These are phyloP conservation scores for Salticus scenicus DNA, from an alignment of 2,888 invertebrate species.

Conservation along the genomic window DNA sequence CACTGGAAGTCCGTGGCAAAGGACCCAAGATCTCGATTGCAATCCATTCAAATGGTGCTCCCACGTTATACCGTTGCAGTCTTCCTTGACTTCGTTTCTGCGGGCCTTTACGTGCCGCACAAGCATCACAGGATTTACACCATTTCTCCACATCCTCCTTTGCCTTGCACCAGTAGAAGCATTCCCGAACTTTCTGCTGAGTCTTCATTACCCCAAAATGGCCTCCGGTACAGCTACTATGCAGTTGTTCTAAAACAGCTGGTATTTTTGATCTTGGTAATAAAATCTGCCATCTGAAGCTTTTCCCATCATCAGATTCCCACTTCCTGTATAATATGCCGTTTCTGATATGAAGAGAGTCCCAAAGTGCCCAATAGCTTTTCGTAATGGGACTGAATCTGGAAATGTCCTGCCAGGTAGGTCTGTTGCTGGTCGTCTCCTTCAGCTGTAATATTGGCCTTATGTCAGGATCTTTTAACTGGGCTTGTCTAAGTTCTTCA, in stretches of 20 bases:
- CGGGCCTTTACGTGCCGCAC: constrained; percentile 6
- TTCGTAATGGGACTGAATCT: not conserved
- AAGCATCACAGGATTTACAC: constrained; percentile 7
- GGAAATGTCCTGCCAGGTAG: too few species aligned
- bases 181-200: not conserved
- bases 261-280: not conserved
- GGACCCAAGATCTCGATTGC: constrained; percentile 7
- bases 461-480: too few species aligned
- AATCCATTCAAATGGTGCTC: constrained; percentile 17
- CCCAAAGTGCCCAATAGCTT: constrained; percentile 1
- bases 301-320: not conserved
- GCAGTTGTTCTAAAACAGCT: not conserved
- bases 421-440: too few species aligned
- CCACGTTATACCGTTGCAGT: constrained; percentile 9
- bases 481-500: too few species aligned
- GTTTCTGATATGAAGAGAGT: not conserved
- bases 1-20: not conserved
- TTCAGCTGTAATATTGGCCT: too few species aligned
- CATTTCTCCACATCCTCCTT: not conserved
- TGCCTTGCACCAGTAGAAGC: not conserved
- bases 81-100: not conserved
- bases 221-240: not conserved
- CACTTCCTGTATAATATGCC: not conserved
- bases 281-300: not conserved
- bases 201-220: constrained; percentile 7